Base-by-base conservation (phyloP, 2,888 invertebrate genomes). In the Pardosa pseudoannulata region DNA sequence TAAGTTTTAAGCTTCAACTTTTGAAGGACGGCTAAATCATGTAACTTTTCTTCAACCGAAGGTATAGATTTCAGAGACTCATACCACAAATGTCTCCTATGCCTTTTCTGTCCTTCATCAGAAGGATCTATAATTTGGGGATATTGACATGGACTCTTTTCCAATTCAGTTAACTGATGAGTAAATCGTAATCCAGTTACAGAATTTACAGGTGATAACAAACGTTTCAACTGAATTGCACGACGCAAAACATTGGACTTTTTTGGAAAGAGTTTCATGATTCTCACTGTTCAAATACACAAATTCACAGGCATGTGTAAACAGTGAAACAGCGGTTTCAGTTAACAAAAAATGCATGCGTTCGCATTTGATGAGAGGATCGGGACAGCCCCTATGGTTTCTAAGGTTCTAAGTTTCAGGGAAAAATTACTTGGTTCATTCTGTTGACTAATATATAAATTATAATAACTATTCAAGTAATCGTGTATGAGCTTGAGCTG, bases 11-110 rank as follows among this genome's bases (percentile, higher is more conserved):
- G 39, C 9, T 64, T 27, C 5, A 62, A 28, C 27, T 56, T 70
- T 29, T 82, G 73, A 11, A 85, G 96, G 94, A 96, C 95, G 91
- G 96, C 96, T 29, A 96, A 90, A 89, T 95, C 95, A 74, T 96
- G 94, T 89, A 96, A 93, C 90, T 97, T 97, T 91, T 96, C 96
- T 92, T 97, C 97, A 0, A 96, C 93, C 0, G 96, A 96, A 80
- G 94, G 93, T 13, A 95, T 90, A 0, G 93, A 91, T 90, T 93
- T 93, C 16, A 96, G 93, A 90, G 94, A 93, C 19, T 94, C 92
- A 90, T 94, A 92, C 91, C 93, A 92, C 0, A 90, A 89, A 88
- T 93, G 90, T 0, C 92, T 91, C 80, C 92, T 91, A 64, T 94
- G 93, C 89, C 92, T 91, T 82, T 92, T 92, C 83, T 90, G 92